Base-by-base conservation (phyloP, 2,888 invertebrate species). In the Helobdella robusta region DNA sequence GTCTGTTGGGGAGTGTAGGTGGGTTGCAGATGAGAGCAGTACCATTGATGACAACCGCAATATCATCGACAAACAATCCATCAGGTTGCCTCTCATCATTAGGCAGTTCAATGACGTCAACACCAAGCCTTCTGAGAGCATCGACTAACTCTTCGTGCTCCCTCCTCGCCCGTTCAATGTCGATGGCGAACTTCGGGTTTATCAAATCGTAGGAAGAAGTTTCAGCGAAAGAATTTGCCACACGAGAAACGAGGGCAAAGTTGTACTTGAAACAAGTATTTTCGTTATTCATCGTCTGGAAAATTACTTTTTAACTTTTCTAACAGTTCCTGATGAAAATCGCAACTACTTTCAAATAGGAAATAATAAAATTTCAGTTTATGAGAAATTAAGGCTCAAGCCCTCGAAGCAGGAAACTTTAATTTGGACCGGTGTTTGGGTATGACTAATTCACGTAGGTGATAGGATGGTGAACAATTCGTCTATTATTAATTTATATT, bases 31-130 rank as follows among this genome's bases (percentile, higher is more conserved):
- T 86, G 8, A 97, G 83, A 0, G 91, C 94, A 15, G 89, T 89
- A 18, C 93, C 94, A 78, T 94, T 92, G 77, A 91, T 89, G 67
- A 93, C 85, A 28, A 95, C 86, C 5, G 91, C 92, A 60, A 89
- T 85, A 78, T 93, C 91, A 78, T 94, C 94, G 52, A 94, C 86
- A 76, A 89, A 87, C 50, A 88, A 86, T 75, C 89, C 89, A 69
- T 89, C 86, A 0, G 91, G 89, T 69, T 89, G 84, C 36, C 84
- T 84, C 74, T 90, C 89, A 74, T 92, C 88, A 30, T 89, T 86
- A 56, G 91, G 89, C 73, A 94, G 82, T 81, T 94, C 94, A 65
- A 93, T 86, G 15, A 94, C 89, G 78, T 93, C 89, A 23, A 79
- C 73, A 34, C 76, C 90, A 87, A 74, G 91, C 68, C 76, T 73